phyloP scores from a whole-genome alignment of 2,888 invertebrate genomes.

The Eupithecia centaureata region DNA sequence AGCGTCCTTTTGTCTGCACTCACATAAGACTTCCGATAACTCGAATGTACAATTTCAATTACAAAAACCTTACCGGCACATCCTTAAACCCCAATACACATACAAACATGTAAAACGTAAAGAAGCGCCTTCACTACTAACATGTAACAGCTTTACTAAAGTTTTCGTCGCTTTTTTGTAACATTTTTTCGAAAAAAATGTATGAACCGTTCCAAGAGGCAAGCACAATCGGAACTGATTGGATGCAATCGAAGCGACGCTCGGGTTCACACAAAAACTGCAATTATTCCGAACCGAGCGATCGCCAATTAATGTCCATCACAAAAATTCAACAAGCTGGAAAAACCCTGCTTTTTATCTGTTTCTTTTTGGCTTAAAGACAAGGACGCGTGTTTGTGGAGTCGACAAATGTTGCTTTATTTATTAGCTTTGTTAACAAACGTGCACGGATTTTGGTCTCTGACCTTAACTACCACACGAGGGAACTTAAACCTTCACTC shows the following conservation, averaged over 20 bases:
- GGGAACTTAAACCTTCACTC: background rate
- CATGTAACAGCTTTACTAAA: background rate
- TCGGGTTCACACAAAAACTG: constrained; percentile 21
- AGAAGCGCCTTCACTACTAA: background rate
- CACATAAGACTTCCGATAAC: too few relatives aligned
- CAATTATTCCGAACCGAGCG: constrained; percentile 31
- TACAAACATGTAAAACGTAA: background rate
- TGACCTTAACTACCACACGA: background rate
- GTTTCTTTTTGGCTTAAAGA: constrained; percentile 1
- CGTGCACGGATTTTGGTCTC: background rate
- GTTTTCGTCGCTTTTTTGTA: background rate
- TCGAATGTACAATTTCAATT: background rate
- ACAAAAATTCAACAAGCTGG: constrained; percentile 34
- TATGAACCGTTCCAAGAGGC: background rate
- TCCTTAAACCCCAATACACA: background rate
- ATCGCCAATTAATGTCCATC: constrained; percentile 42
- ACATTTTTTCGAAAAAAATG: background rate
- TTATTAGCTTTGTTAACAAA: constrained; percentile 3
- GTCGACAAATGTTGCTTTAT: constrained; percentile 1
- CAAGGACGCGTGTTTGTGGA: constrained; percentile 1
- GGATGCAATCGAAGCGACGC: constrained; percentile 9
- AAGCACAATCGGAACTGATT: constrained; percentile 3
- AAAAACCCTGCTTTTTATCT: constrained; percentile 13
- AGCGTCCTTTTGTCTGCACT: too few relatives aligned
- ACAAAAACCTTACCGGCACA: background rate